Conservation (phyloP, 2,797 vertebrate genomes). For the Erithacus rubecula region DNA sequence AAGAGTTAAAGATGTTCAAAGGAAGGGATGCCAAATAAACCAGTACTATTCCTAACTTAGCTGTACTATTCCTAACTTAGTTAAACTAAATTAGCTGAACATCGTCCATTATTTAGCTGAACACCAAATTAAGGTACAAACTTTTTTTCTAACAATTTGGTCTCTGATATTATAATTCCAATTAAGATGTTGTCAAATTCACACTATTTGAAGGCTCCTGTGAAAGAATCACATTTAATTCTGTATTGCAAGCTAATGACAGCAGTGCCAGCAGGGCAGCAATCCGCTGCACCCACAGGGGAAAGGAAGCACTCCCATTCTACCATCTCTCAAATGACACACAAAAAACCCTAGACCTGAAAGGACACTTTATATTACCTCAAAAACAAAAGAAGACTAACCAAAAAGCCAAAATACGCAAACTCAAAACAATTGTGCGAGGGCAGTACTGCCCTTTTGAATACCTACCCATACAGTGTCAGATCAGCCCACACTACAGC, state of each 20-base stretch:
- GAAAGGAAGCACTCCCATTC: neutral
- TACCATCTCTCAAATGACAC: neutral
- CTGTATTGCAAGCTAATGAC: neutral
- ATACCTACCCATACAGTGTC: neutral
- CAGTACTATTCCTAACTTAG: neutral
- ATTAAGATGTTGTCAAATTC: neutral
- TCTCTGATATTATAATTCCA: neutral
- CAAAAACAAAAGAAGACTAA: neutral
- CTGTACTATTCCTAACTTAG: neutral
- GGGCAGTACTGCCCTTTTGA: neutral
- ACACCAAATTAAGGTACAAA: neutral
- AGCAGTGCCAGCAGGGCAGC: neutral
- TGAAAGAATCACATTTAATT: neutral
- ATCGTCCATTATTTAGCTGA: neutral
- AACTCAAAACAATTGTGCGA: neutral
- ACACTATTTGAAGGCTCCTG: neutral
- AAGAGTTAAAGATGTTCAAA: neutral
- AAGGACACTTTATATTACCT: neutral
- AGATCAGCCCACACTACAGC: rapidly evolving
- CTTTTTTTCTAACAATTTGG: neutral
- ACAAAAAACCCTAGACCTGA: neutral
- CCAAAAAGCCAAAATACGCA: neutral
- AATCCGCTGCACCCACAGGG: neutral
- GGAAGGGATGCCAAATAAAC: neutral
- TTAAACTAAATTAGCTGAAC: neutral